phyloP scores from a whole-genome alignment of 2,888 invertebrate species.

The Bombylius discolor region DNA sequence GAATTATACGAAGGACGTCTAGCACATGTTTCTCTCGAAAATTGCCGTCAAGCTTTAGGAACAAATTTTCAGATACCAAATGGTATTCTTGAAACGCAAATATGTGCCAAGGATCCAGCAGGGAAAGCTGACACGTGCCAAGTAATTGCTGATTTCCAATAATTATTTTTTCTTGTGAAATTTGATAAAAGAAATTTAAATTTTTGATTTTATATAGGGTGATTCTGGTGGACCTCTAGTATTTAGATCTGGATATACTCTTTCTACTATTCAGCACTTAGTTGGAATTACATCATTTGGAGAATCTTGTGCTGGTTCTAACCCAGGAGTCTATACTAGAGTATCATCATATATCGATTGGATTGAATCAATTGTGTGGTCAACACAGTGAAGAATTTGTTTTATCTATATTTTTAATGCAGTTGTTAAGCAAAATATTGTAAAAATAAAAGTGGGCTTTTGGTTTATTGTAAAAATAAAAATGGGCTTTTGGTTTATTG shows the following conservation, averaged over 20 bases:
- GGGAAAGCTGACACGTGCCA: slow-evolving; percentile 2
- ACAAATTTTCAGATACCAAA: slow-evolving; percentile 19
- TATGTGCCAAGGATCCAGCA: slow-evolving; percentile 28
- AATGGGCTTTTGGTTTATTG: no score
- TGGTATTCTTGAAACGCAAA: slow-evolving; percentile 27
- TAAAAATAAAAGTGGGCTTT: no score
- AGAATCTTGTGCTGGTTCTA: slow-evolving; percentile 11
- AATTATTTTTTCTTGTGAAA: no score
- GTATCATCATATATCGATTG: slow-evolving; percentile 12
- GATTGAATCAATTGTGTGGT: slow-evolving; percentile 12
- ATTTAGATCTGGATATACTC: slow-evolving; percentile 3
- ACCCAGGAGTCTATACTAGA: slow-evolving; percentile 13
- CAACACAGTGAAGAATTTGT: background rate
- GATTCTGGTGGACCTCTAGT: slow-evolving; percentile 17
- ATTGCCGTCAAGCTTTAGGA: slow-evolving; percentile 16
- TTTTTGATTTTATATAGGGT: slow-evolving; percentile 15
- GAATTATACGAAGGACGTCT: slow-evolving; percentile 28
- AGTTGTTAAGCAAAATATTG: no score
- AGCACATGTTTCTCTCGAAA: slow-evolving; percentile 25
- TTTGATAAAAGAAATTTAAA: slow-evolving; percentile 18
- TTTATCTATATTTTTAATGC: no score
- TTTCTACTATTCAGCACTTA: background rate
- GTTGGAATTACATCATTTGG: slow-evolving; percentile 18
- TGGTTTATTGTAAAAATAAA: no score
- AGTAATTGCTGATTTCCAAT: background rate